Evolutionary conservation across 2,797 vertebrate species (phyloP), one percentile per base, ranked within the genome.

Genomic region (Arnoldichthys spilopterus): DNA sequence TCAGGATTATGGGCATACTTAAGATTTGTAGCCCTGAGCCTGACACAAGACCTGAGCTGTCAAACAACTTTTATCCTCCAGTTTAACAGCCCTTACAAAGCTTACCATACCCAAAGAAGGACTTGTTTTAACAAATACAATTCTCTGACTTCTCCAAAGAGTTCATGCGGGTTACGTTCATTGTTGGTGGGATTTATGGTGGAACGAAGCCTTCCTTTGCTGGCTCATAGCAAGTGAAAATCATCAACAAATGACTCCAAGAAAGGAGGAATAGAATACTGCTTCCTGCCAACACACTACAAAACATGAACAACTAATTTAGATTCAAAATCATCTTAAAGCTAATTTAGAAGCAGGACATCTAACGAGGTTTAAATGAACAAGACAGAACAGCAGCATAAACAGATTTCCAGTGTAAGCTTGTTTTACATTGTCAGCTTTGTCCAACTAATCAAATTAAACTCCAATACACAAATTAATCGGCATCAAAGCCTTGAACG

Each of bases 101-200:
- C 15, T 58, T 32, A 51, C 12, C 71, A 61, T 79, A 74, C 40
- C 78, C 82, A 82, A 84, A 85, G 66, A 78, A 86, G 82, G 86
- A 74, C 81, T 83, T 74, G 63, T 64, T 73, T 78, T 47, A 68
- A 28, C 62, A 54, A 72, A 58, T 51, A 22, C 24, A 68, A 22
- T 59, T 32, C 68, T 54, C 66, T 20, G 40, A 51, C 53, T 30
- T 71, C 76, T 43, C 15, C 22, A 43, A 15, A 66, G 58, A 61
- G 76, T 47, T 78, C 59, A 76, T 58, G 63, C 40, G 30, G 56
- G 61, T 26, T 66, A 66, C 22, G 30, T 62, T 51, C 59, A 77
- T 68, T 75, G 64, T 63, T 45, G n/a, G 53, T 34, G 54, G 30
- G 58, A 66, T 53, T 28, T 66, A 56, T 61, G 64, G 71, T 47